These are phyloP conservation scores for Chionoecetes opilio DNA, from an alignment of 1,140 invertebrate species.

Conservation along the genomic window DNA sequence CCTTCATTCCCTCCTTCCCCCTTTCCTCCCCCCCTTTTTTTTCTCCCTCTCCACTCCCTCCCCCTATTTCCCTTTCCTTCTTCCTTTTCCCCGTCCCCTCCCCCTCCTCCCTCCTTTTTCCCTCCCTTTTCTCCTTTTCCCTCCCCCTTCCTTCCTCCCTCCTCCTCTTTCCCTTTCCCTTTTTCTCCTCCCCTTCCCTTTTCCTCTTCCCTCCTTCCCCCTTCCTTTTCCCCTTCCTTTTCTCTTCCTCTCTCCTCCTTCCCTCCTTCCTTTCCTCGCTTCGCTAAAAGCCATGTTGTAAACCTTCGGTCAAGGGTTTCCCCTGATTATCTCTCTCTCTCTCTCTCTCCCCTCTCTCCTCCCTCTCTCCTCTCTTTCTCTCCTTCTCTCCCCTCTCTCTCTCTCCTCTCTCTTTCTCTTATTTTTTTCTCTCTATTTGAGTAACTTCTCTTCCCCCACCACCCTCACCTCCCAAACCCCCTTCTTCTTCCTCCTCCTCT, in stretches of 20 bases:
- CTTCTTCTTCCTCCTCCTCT: too few relatives aligned
- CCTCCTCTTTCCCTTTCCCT: background rate
- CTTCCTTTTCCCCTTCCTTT: too few relatives aligned
- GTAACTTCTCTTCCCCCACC: too few relatives aligned
- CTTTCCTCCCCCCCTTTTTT: background rate
- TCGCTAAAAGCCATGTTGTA: conserved; percentile 6
- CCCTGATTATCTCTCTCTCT: background rate
- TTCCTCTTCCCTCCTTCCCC: too few relatives aligned
- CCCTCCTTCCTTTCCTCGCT: background rate
- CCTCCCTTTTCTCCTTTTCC: background rate
- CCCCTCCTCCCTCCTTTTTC: too few relatives aligned
- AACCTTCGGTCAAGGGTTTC: background rate
- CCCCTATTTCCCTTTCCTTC: too few relatives aligned
- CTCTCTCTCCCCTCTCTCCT: background rate
- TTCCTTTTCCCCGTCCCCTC: too few relatives aligned
- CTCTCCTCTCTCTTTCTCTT: conserved; percentile 18
- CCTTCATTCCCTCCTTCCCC: background rate
- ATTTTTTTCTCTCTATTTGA: background rate
- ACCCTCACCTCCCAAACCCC: too few relatives aligned
- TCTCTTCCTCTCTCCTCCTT: background rate
- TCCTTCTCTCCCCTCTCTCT: conserved; percentile 16
- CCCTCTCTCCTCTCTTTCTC: conserved; percentile 16
- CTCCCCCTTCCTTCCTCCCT: background rate
- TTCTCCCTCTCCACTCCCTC: background rate
- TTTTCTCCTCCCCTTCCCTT: background rate